These are phyloP conservation scores for Spisula solida DNA, from an alignment of 2,888 invertebrate genomes.

Conservation along the genomic window DNA sequence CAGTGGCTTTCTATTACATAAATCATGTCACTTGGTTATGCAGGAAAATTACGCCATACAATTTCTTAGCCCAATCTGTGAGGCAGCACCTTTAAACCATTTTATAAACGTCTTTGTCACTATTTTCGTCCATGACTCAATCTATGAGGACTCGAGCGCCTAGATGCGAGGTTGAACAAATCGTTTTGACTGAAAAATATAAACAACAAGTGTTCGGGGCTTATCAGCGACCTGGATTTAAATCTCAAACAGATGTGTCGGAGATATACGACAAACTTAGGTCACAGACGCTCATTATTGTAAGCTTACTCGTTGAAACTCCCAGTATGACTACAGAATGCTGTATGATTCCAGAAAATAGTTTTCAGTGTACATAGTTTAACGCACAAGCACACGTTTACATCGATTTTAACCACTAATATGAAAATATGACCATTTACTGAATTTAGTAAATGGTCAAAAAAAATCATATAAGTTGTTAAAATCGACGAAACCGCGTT, in stretches of 20 bases:
- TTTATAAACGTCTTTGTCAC: neutral
- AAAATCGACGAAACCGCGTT: too few relatives aligned
- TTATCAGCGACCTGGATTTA: constrained; percentile 45
- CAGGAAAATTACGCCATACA: too few relatives aligned
- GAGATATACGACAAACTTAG: neutral
- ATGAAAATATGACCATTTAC: too few relatives aligned
- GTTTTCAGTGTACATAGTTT: neutral
- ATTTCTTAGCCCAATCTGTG: too few relatives aligned
- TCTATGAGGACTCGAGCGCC: too few relatives aligned
- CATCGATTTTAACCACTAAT: too few relatives aligned
- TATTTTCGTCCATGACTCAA: neutral
- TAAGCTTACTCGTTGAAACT: neutral
- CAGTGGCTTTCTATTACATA: too few relatives aligned
- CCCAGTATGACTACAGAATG: neutral
- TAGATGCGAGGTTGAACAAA: neutral
- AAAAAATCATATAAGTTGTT: too few relatives aligned
- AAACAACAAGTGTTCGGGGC: constrained; percentile 44
- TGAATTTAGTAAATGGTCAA: too few relatives aligned
- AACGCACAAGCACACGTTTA: too few relatives aligned
- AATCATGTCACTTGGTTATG: too few relatives aligned
- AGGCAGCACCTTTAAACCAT: neutral
- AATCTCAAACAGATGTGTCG: constrained; percentile 39
- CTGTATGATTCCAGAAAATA: neutral
- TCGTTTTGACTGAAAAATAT: constrained; percentile 34
- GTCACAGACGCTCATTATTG: constrained; percentile 22